Conservation (phyloP, 2,888 invertebrate species). For the Gastrophysa polygoni region DNA sequence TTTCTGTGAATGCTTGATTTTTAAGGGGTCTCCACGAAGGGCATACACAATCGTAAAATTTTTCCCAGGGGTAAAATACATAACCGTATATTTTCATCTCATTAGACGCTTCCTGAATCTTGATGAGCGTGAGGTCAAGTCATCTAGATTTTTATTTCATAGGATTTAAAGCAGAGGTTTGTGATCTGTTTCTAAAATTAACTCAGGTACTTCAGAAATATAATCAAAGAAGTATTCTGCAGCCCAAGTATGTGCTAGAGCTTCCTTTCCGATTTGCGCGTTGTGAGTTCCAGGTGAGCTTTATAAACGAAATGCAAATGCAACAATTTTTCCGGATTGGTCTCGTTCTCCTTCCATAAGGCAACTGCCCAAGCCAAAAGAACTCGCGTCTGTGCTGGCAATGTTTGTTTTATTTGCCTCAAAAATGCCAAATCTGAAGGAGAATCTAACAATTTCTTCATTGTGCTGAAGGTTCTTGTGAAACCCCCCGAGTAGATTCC, state of each 20-base stretch:
- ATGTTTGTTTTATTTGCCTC: constrained; percentile 37
- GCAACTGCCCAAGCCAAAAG: constrained; percentile 37
- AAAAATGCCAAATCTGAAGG: too few relatives aligned
- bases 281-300: constrained; percentile 49
- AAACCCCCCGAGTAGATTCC: background rate
- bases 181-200: constrained; percentile 36
- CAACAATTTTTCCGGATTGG: constrained; percentile 40
- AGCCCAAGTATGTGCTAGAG: constrained; percentile 48
- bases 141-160: too few relatives aligned
- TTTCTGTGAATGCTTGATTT: too few relatives aligned
- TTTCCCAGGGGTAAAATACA: too few relatives aligned
- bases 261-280: too few relatives aligned
- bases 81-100: too few relatives aligned
- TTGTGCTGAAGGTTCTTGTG: background rate
- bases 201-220: constrained; percentile 24
- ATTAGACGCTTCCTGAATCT: too few relatives aligned
- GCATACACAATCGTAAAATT: too few relatives aligned
- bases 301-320: constrained; percentile 48
- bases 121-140: too few relatives aligned
- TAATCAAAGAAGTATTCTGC: constrained; percentile 39
- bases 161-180: constrained; percentile 38
- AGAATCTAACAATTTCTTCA: too few relatives aligned
- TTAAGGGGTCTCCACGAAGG: too few relatives aligned
- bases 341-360: too few relatives aligned
- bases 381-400: constrained; percentile 41